A percentile compares a stretch with the other conserved stretches of the same genome.
Conservation (phyloP, 1,140 invertebrate species). For the Sitophilus oryzae region DNA sequence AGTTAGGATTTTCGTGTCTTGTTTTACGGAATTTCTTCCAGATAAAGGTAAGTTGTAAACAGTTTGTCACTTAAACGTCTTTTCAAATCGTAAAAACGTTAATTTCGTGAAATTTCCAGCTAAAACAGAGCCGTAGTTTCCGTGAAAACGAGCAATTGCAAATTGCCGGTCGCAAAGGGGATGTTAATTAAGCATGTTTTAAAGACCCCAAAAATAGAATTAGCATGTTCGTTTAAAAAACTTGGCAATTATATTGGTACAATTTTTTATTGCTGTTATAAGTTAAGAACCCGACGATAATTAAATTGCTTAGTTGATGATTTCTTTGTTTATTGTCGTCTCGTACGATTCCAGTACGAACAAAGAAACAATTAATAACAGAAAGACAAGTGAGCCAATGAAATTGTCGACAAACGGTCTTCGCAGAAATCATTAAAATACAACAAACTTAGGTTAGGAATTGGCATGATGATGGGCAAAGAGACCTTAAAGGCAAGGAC, state of each 20-base stretch:
- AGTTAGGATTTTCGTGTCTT: constrained; percentile 11
- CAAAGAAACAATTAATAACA: constrained; percentile 8
- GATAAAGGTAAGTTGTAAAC: constrained; percentile 14
- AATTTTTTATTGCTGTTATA: neutral
- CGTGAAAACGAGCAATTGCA: neutral
- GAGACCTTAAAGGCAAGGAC: constrained; percentile 11
- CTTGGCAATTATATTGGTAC: neutral
- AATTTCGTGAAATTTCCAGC: neutral
- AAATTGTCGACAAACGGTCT: constrained; percentile 1
- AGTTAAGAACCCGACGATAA: neutral
- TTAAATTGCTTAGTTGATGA: neutral
- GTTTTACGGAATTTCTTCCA: constrained; percentile 16
- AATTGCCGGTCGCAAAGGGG: neutral
- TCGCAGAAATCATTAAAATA: constrained; percentile 10
- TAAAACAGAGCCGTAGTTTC: neutral
- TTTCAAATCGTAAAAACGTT: neutral
- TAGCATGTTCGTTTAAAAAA: neutral
- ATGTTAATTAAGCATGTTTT: neutral
- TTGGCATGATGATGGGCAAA: constrained; percentile 2
- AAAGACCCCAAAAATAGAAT: neutral
- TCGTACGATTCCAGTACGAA: neutral
- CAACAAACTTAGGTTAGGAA: constrained; percentile 10
- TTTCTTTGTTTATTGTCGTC: constrained; percentile 7
- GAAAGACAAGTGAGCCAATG: neutral
- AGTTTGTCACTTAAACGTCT: constrained; percentile 19